phyloP scores from a whole-genome alignment of 2,797 vertebrate species.

The Helarctos malayanus region DNA sequence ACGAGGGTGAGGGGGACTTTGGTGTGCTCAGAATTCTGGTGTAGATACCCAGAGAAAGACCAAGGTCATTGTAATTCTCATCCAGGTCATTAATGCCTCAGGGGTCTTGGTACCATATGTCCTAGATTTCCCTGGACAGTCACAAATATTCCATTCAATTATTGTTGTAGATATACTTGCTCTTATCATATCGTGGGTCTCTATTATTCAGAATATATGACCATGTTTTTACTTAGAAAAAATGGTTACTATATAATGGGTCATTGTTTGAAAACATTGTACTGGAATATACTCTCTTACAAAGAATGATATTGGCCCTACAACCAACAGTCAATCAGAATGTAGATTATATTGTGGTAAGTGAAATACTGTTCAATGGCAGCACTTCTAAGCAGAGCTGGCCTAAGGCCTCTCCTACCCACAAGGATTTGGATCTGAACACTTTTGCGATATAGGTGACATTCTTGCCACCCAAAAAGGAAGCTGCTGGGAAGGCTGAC shows the following conservation, averaged over 20 bases:
- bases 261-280: slow-evolving; percentile 1
- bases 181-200: not conserved
- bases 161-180: slow-evolving; percentile 19
- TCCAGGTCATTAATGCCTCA: slow-evolving; percentile 65
- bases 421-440: not conserved
- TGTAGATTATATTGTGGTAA: not conserved
- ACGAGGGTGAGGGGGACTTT: not conserved
- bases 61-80: slow-evolving; percentile 58
- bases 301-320: not conserved
- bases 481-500: not conserved
- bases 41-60: slow-evolving; percentile 57
- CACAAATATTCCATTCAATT: slow-evolving; percentile 59
- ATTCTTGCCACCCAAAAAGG: not conserved
- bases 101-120: slow-evolving; percentile 62
- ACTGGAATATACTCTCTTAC: not conserved
- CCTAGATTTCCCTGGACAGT: slow-evolving; percentile 71
- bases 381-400: not conserved
- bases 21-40: slow-evolving; percentile 4
- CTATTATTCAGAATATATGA: slow-evolving; percentile 42
- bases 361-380: not conserved
- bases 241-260: not conserved
- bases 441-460: not conserved
- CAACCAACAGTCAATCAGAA: not conserved
- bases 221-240: slow-evolving; percentile 56
- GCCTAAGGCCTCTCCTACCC: not conserved